These are phyloP conservation scores for Lydus trimaculatus DNA, from an alignment of 2,888 invertebrate genomes.

Conservation along the genomic window DNA sequence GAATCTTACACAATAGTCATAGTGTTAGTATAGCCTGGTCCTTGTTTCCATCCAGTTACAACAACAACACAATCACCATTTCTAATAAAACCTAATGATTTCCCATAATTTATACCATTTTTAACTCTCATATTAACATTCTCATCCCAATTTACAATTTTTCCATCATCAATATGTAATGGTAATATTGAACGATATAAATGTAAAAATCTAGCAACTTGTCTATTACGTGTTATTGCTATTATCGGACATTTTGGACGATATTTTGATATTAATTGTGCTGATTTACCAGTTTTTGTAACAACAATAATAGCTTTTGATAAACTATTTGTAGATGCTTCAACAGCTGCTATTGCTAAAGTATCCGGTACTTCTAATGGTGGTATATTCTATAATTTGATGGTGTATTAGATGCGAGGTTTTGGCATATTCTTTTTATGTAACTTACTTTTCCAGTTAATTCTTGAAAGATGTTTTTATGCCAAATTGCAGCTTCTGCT, in stretches of 20 bases:
- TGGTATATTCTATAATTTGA: conserved; percentile 62
- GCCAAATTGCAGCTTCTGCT: conserved; percentile 96
- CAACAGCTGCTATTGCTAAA: conserved; percentile 93
- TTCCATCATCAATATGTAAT: conserved; percentile 79
- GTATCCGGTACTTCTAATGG: conserved; percentile 89
- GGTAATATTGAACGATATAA: conserved; percentile 92
- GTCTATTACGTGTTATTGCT: conserved; percentile 84
- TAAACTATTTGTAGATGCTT: conserved; percentile 87
- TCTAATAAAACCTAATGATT: conserved; percentile 83
- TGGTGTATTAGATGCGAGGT: background rate
- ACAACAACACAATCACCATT: conserved; percentile 88
- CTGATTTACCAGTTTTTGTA: conserved; percentile 84
- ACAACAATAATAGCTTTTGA: conserved; percentile 91
- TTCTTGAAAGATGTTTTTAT: conserved; percentile 87
- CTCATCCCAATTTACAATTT: conserved; percentile 83
- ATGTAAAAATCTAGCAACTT: conserved; percentile 90
- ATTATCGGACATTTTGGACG: conserved; percentile 94
- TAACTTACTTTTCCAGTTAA: conserved; percentile 66
- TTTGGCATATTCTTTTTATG: background rate
- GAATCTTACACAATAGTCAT: conserved; percentile 84
- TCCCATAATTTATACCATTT: conserved; percentile 83
- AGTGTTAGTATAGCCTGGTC: conserved; percentile 95
- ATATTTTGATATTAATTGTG: conserved; percentile 92
- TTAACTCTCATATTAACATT: conserved; percentile 90
- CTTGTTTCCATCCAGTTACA: conserved; percentile 96